Conservation (phyloP, 2,113 vertebrate species). For the Uropsilus gracilis region DNA sequence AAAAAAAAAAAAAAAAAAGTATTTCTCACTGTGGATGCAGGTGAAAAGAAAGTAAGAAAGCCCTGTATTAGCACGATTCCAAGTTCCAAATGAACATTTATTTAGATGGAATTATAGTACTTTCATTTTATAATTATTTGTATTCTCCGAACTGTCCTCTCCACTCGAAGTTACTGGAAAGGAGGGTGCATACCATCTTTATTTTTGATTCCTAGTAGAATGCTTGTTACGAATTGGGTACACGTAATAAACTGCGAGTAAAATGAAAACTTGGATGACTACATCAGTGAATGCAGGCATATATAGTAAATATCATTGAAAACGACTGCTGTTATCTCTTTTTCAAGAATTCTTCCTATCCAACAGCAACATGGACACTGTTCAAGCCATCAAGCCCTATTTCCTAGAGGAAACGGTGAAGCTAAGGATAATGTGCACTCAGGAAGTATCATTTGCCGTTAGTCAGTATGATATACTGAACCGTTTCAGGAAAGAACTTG, state of each 20-base stretch:
- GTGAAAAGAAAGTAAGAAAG: background rate
- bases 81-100: slow-evolving; percentile 41
- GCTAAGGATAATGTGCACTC: background rate
- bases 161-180: slow-evolving; percentile 25
- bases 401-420: background rate
- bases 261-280: slow-evolving; percentile 47
- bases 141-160: background rate
- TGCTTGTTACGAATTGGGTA: background rate
- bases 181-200: slow-evolving; percentile 10
- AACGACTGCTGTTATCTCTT: slow-evolving; percentile 1
- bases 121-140: slow-evolving; percentile 45
- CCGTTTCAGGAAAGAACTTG: background rate
- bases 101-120: slow-evolving; percentile 35
- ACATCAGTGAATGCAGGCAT: background rate
- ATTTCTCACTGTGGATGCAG: slow-evolving; percentile 5
- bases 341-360: slow-evolving; percentile 25
- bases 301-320: slow-evolving; percentile 21
- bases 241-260: background rate
- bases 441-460: background rate
- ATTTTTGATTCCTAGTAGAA: slow-evolving; percentile 42
- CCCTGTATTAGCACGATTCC: background rate
- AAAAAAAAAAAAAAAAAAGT: too few relatives aligned
- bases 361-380: background rate
- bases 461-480: slow-evolving; percentile 55
- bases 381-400: background rate